Base-by-base conservation (phyloP, 2,797 vertebrate genomes). In the Halcyon badia region DNA sequence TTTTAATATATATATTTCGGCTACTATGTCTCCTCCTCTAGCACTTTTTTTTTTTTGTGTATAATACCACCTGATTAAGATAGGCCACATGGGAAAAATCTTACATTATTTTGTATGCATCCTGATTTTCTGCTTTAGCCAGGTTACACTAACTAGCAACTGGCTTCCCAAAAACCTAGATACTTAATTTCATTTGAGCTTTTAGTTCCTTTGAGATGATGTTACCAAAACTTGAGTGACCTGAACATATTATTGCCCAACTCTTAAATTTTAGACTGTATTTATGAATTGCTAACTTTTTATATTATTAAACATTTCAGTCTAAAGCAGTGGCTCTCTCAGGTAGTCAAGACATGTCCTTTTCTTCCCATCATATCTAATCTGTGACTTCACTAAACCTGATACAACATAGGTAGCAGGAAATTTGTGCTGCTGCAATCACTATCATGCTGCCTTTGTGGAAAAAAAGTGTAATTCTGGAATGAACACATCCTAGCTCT, bases 121-220 rank as follows among this genome's bases (percentile, higher is more conserved):
- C 42, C 35, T 65, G 70, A 87, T 72, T 95, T 75, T 81, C 65
- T 93, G 49, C 54, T 72, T 90, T 96, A 69, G 6, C 21, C 39
- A 30, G 46, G 48, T 69, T 26, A 49, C 24, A 26, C 24, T 49
- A 49, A 26, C 70, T 75, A 24, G 33, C 37, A 46, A 46, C 70
- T 75, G 30, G 37, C 37, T 88, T 96, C 46, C 49, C 37, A 78
- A 73, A 90, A 90, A 78, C 9, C 44, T 57, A 77, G 28, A 70
- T 49, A 70, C 48, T 91, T 92, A 83, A 95, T 91, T 91, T 83
- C 15, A 62, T 90, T 78, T 90, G 77, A 95, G 30, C 14, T 84
- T 91, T 93, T 78, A 69, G 25, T 81, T 88, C 72, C 77, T 81
- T 73, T 66, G 61, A 33, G 65, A 22, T 31, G 24, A 11, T 57